Evolutionary conservation across 1,140 invertebrate species (phyloP).

Genomic region (Meloidogyne exigua): DNA sequence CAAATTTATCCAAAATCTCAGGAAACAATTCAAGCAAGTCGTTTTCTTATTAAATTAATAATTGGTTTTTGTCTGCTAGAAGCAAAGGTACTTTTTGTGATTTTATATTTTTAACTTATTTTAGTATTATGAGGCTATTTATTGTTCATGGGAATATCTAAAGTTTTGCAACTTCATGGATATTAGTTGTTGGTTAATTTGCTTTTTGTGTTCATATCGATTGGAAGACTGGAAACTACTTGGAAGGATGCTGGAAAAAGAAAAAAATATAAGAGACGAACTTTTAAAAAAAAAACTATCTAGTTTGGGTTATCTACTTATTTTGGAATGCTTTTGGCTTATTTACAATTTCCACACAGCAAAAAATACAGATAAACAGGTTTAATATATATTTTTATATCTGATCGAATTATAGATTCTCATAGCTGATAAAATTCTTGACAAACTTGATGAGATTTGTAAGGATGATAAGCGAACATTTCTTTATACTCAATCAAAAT

Average conservation of each 20-base stretch:
- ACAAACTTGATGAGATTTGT: slow-evolving; percentile 8
- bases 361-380: background rate
- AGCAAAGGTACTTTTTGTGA: slow-evolving; percentile 4
- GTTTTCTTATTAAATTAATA: slow-evolving; percentile 8
- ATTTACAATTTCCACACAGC: background rate
- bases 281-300: background rate
- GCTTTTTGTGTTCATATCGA: slow-evolving; percentile 2
- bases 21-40: slow-evolving; percentile 1
- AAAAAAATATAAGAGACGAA: background rate
- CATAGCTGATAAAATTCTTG: background rate
- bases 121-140: slow-evolving; percentile 29
- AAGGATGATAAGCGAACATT: slow-evolving; percentile 16
- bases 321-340: slow-evolving; percentile 9
- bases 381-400: background rate
- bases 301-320: background rate
- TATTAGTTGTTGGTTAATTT: slow-evolving; percentile 12
- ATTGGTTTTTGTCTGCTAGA: slow-evolving; percentile 28
- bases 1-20: background rate
- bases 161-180: background rate
- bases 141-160: slow-evolving; percentile 21
- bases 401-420: background rate
- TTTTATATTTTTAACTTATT: background rate
- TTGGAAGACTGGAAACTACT: slow-evolving; percentile 27
- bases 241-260: slow-evolving; percentile 6
- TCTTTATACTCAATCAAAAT: slow-evolving; percentile 12